These are phyloP conservation scores for Anguilla japonica DNA, from an alignment of 2,113 vertebrate genomes.

Conservation along the genomic window DNA sequence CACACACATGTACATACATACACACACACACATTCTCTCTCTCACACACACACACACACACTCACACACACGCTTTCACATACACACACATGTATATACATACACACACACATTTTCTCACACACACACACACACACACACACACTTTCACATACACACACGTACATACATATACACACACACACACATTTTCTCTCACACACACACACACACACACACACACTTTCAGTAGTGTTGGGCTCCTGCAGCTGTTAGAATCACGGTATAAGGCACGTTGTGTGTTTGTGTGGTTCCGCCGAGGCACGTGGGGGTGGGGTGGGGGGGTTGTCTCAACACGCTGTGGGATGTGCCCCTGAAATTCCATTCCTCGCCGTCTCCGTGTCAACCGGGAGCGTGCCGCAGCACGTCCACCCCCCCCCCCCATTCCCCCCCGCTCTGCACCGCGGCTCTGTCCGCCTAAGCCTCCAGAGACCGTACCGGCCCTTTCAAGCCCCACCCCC, in stretches of 20 bases:
- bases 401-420: neutral
- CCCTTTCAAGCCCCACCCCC: neutral
- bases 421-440: neutral
- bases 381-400: neutral
- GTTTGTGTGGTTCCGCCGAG: neutral
- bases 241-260: neutral
- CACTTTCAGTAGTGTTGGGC: neutral
- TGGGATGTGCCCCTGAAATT: constrained; percentile 10
- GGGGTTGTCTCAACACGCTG: neutral
- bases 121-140: no score
- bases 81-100: no score
- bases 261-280: neutral
- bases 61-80: no score
- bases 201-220: neutral
- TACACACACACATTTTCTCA: no score
- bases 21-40: no score
- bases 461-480: no score
- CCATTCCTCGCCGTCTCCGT: neutral
- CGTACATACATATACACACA: no score
- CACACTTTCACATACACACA: no score
- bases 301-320: neutral
- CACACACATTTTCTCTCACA: no score
- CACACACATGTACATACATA: no score
- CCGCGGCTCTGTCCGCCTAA: neutral
- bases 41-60: neutral